Evolutionary conservation across 1,140 invertebrate genomes (phyloP).

Genomic region (Cydia fagiglandana): DNA sequence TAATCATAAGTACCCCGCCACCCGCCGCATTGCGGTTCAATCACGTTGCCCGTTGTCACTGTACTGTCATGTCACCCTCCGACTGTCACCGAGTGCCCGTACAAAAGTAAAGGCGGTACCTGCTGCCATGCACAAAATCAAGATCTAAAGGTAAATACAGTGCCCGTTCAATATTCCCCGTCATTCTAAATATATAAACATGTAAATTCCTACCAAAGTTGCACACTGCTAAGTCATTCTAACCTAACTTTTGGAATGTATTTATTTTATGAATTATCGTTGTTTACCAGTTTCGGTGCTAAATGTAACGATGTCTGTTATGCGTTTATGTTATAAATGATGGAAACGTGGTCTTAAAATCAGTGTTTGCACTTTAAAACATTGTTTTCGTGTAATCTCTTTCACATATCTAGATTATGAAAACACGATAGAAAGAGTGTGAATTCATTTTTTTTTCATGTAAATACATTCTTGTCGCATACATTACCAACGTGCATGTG

Average conservation of each 20-base stretch:
- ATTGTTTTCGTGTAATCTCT: neutral
- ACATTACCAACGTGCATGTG: neutral
- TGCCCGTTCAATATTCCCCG: constrained; percentile 32
- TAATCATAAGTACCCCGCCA: constrained; percentile 15
- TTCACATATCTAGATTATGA: neutral
- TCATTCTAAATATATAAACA: constrained; percentile 34
- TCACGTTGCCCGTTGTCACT: constrained; percentile 30
- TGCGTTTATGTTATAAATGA: neutral
- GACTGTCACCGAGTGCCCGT: constrained; percentile 72
- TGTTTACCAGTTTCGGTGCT: constrained; percentile 12
- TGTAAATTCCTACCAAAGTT: constrained; percentile 33
- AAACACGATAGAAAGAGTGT: neutral
- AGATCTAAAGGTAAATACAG: constrained; percentile 65
- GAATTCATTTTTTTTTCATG: constrained; percentile 6
- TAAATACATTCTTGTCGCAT: constrained; percentile 19
- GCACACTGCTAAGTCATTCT: constrained; percentile 59
- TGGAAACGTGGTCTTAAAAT: neutral
- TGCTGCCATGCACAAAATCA: constrained; percentile 77
- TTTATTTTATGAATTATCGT: constrained; percentile 27
- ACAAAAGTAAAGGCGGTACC: constrained; percentile 65
- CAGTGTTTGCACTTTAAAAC: neutral
- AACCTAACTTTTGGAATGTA: constrained; percentile 55
- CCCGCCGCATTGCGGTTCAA: constrained; percentile 10
- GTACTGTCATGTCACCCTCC: constrained; percentile 68
- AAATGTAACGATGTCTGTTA: neutral